Evolutionary conservation across 2,888 invertebrate genomes (phyloP).

Genomic region (Tinea trinotella): DNA sequence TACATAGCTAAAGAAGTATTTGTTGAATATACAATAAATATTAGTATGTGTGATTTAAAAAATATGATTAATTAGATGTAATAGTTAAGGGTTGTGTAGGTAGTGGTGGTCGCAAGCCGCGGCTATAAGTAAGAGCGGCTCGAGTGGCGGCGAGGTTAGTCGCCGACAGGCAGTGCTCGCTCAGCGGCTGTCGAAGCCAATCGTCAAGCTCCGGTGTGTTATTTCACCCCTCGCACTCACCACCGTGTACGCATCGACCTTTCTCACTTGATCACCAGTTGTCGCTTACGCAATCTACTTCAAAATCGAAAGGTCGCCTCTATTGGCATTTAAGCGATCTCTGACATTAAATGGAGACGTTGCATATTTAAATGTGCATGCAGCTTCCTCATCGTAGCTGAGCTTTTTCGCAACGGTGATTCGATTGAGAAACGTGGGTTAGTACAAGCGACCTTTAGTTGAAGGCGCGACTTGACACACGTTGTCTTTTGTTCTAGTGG

Average conservation of each 20-base stretch:
- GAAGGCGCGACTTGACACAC: slow-evolving; percentile 9
- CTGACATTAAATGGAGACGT: slow-evolving; percentile 58
- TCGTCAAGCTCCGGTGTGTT: slow-evolving; percentile 45
- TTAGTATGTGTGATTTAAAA: too few species aligned
- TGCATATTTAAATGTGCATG: slow-evolving; percentile 64
- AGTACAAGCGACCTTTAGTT: slow-evolving; percentile 5
- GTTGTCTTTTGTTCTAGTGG: slow-evolving; percentile 53
- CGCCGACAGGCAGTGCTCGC: slow-evolving; percentile 65
- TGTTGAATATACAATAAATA: too few species aligned
- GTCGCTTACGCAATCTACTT: slow-evolving; percentile 63
- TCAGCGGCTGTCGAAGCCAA: slow-evolving; percentile 43
- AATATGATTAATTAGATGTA: too few species aligned
- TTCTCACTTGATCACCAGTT: slow-evolving; percentile 62
- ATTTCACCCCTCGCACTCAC: slow-evolving; percentile 32
- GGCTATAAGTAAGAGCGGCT: slow-evolving; percentile 68
- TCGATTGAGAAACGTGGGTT: slow-evolving; percentile 51
- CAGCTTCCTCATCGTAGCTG: slow-evolving; percentile 58
- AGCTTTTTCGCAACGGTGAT: slow-evolving; percentile 65
- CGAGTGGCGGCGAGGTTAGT: slow-evolving; percentile 66
- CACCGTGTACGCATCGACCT: slow-evolving; percentile 45
- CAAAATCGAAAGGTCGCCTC: slow-evolving; percentile 61
- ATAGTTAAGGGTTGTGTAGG: slow-evolving; percentile 11
- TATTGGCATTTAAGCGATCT: slow-evolving; percentile 71
- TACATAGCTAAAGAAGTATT: too few species aligned
- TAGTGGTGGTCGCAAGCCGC: slow-evolving; percentile 26